Percentiles rank a stretch among this genome's conserved stretches.
Conservation (phyloP, 2,797 vertebrate genomes). For the Sebastes steindachneri region DNA sequence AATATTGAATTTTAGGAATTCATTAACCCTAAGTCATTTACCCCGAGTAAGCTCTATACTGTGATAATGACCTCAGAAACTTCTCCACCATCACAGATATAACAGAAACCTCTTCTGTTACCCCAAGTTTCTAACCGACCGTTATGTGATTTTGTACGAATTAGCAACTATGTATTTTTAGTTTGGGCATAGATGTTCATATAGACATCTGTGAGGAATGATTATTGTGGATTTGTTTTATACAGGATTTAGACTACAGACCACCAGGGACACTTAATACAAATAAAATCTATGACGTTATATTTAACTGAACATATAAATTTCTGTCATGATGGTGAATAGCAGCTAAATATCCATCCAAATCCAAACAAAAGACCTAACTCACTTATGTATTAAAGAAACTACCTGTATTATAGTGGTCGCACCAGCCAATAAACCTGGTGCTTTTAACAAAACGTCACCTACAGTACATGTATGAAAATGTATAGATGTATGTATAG, state of each 20-base stretch:
- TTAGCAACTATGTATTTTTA: not conserved
- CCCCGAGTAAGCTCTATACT: not conserved
- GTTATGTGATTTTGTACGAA: not conserved
- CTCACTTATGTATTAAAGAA: not conserved
- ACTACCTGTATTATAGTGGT: not conserved
- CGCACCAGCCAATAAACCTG: not conserved
- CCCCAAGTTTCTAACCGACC: not conserved
- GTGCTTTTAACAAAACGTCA: not conserved
- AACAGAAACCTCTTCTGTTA: not conserved
- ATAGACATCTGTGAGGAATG: not conserved
- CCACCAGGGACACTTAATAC: not conserved
- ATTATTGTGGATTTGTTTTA: not conserved
- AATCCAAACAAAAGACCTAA: not conserved
- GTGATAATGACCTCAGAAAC: not conserved
- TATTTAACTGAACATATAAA: not conserved
- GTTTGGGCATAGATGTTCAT: not conserved
- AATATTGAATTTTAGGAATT: slow-evolving; percentile 73
- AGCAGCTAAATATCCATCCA: not conserved
- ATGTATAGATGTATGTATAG: not conserved
- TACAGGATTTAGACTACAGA: not conserved
- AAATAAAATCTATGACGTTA: not conserved
- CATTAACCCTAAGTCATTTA: not conserved
- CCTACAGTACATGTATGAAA: not conserved
- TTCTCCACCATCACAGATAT: not conserved
- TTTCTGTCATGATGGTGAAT: not conserved